Base-by-base conservation (phyloP, 1,140 invertebrate species). In the Phortica variegata region DNA sequence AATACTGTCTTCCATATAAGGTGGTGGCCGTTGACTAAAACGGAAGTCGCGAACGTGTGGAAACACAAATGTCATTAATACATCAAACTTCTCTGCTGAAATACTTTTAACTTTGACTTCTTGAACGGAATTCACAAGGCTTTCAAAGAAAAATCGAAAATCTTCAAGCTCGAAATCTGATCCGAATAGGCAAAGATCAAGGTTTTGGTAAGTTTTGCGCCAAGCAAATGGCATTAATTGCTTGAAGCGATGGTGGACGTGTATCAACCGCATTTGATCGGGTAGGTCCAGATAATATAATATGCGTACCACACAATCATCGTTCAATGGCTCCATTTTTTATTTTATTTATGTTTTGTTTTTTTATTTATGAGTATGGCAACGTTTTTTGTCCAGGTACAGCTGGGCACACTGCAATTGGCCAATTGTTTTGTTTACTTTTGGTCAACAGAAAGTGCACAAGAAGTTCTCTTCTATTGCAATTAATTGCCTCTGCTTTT, bases 21-120 rank as follows among this genome's bases (percentile, higher is more conserved):
- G 45, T 17, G 9, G 34, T 9, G 3, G 56, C 13, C 2, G 34
- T 31, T 13, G 40, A n/a, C 23, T 31, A 21, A 68, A 60, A 0
- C 62, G 62, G 12, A 66, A 62, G 37, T 62, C 63, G 12, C 57
- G 15, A 1, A 54, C 33, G 12, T 47, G 40, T 0, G 63, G 56
- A 32, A 26, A 66, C 1, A 20, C 19, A 8, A 34, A 48, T 2
- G 19, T 15, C 1, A 34, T 49, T 0, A 66, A 31, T 0, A 57
- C 37, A 2, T 49, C 16, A 10, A 52, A 52, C n/a, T 54, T 40
- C 4, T 29, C 33, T 18, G 5, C 16, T 0, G 17, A 20, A 29
- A 38, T 32, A 39, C 54, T 52, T 26, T 37, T 42, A 0, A 66
- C 6, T 0, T 54, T 37, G 0, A 66, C n/a, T 1, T 33, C 20